These are phyloP conservation scores for Stigmatopora argus DNA, from an alignment of 2,113 vertebrate species.

Conservation along the genomic window DNA sequence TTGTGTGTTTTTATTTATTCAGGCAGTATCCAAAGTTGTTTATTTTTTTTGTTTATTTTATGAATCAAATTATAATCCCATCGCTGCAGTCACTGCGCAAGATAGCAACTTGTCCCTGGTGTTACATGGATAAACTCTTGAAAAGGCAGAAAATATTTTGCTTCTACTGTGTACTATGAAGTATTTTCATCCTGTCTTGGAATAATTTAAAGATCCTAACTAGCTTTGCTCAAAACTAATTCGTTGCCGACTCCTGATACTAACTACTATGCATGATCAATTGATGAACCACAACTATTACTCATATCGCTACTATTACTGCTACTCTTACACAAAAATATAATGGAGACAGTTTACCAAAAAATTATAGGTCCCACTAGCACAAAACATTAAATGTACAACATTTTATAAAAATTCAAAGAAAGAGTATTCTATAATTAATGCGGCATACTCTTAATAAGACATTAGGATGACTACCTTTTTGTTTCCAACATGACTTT, in stretches of 20 bases:
- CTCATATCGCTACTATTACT: not conserved
- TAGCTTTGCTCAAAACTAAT: conserved; percentile 16
- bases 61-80: not conserved
- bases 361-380: too few relatives aligned
- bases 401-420: too few relatives aligned
- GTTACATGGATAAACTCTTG: not conserved
- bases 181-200: conserved; percentile 51
- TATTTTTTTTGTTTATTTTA: not conserved
- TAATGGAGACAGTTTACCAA: too few relatives aligned
- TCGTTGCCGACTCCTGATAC: conserved; percentile 29
- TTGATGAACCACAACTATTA: conserved; percentile 7
- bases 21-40: not conserved
- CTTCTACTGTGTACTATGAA: not conserved
- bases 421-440: too few relatives aligned
- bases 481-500: too few relatives aligned
- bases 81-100: not conserved
- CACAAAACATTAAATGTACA: too few relatives aligned
- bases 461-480: too few relatives aligned
- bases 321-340: too few relatives aligned
- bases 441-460: too few relatives aligned
- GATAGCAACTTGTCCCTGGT: not conserved
- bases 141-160: not conserved
- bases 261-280: conserved; percentile 33
- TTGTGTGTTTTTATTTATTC: conserved; percentile 4
- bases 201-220: conserved; percentile 34